Conservation (phyloP, 2,888 invertebrate species). For the Caenorhabditis angaria region DNA sequence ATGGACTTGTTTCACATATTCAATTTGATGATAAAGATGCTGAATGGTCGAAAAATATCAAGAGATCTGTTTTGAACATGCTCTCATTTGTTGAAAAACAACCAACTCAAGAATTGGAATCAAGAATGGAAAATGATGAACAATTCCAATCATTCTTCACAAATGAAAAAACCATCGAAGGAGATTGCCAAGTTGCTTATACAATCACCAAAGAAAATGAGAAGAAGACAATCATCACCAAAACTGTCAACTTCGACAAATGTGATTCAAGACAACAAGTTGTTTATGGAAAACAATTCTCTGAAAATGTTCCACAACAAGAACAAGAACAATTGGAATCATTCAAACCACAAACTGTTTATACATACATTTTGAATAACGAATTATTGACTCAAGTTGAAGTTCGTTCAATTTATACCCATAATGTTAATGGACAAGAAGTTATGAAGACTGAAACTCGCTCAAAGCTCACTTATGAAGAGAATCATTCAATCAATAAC, state of each 20-base stretch:
- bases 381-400: conserved; percentile 47
- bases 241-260: conserved; percentile 73
- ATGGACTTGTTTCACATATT: conserved; percentile 61
- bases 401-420: conserved; percentile 47
- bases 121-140: conserved; percentile 12
- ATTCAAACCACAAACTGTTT: conserved; percentile 44
- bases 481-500: conserved; percentile 37
- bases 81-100: conserved; percentile 39
- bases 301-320: neutral
- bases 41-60: conserved; percentile 68
- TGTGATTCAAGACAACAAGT: conserved; percentile 68
- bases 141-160: conserved; percentile 42
- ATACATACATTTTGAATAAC: conserved; percentile 47
- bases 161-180: conserved; percentile 57
- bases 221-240: conserved; percentile 55
- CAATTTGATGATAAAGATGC: conserved; percentile 51
- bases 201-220: conserved; percentile 42
- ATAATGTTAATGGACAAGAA: conserved; percentile 46
- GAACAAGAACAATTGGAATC: neutral
- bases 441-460: conserved; percentile 48
- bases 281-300: conserved; percentile 20
- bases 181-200: conserved; percentile 63
- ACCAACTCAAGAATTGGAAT: conserved; percentile 37
- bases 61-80: conserved; percentile 66
- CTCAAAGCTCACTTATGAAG: conserved; percentile 40